phyloP scores from a whole-genome alignment of 2,888 invertebrate genomes.

The Caenorhabditis sp. region DNA sequence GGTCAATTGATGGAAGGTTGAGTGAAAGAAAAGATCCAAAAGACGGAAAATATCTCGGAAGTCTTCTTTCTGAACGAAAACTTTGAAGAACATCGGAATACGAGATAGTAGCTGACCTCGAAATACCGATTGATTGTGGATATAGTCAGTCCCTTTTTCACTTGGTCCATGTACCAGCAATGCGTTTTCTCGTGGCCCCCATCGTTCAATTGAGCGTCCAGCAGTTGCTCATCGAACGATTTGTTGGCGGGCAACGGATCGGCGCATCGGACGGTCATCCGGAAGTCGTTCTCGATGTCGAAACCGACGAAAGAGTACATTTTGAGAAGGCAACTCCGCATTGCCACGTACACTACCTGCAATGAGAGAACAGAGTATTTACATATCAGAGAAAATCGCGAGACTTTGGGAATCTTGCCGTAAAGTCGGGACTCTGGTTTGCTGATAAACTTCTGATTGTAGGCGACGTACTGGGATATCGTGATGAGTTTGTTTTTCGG shows the following conservation, averaged over 20 bases:
- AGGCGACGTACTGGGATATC: conserved; percentile 52
- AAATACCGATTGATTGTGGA: conserved; percentile 41
- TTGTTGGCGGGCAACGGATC: conserved; percentile 15
- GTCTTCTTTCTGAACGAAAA: conserved; percentile 39
- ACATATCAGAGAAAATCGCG: not conserved
- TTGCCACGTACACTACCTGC: conserved; percentile 52
- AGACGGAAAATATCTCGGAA: conserved; percentile 53
- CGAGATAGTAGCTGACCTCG: conserved; percentile 35
- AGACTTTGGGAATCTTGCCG: conserved; percentile 60
- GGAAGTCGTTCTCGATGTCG: conserved; percentile 37
- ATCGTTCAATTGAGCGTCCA: conserved; percentile 43
- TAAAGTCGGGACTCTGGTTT: conserved; percentile 56
- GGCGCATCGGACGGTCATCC: conserved; percentile 26
- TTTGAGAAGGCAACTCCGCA: conserved; percentile 32
- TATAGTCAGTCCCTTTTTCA: conserved; percentile 42
- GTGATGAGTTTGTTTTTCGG: conserved; percentile 36
- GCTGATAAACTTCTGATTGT: conserved; percentile 54
- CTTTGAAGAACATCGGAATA: not conserved
- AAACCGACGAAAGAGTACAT: conserved; percentile 59
- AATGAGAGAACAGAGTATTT: not conserved
- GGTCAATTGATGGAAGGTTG: conserved; percentile 60
- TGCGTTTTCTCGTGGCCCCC: conserved; percentile 36
- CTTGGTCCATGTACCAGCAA: conserved; percentile 33
- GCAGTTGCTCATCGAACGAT: conserved; percentile 36
- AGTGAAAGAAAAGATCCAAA: conserved; percentile 54